Percentiles rank a stretch among this genome's conserved stretches.
These are phyloP conservation scores for Caligus rogercresseyi DNA, from an alignment of 1,140 invertebrate genomes.

Conservation along the genomic window DNA sequence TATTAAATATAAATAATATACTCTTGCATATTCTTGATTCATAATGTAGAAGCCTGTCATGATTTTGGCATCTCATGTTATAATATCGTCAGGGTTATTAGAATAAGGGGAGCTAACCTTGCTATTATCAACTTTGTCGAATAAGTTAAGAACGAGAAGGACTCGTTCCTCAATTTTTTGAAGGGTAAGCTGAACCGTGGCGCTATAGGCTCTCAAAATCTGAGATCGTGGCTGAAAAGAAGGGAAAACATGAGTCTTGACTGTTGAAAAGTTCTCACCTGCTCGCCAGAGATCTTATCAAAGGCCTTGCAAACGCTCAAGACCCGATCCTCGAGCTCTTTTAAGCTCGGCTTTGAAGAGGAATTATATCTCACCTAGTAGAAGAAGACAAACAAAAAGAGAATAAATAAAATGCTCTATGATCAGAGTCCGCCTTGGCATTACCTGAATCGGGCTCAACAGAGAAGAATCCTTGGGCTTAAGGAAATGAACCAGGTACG, in stretches of 20 bases:
- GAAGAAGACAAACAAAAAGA: neutral
- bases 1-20: too few relatives aligned
- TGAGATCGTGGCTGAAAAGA: neutral
- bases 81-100: too few relatives aligned
- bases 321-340: conserved; percentile 48
- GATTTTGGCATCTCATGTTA: too few relatives aligned
- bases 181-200: conserved; percentile 50
- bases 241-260: neutral
- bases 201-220: conserved; percentile 49
- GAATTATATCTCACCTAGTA: conserved; percentile 1
- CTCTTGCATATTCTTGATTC: too few relatives aligned
- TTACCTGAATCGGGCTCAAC: neutral
- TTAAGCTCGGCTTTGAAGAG: conserved; percentile 25
- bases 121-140: conserved; percentile 81
- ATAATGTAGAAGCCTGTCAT: too few relatives aligned
- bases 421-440: too few relatives aligned
- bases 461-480: neutral
- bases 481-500: neutral
- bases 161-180: conserved; percentile 69
- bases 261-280: conserved; percentile 39
- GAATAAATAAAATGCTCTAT: neutral
- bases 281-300: conserved; percentile 54
- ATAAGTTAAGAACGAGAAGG: conserved; percentile 77
- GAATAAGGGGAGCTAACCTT: conserved; percentile 68
- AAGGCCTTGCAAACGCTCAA: conserved; percentile 54